Evolutionary conservation across 2,113 vertebrate genomes (phyloP).

Genomic region (Motacilla tschutschensis): DNA sequence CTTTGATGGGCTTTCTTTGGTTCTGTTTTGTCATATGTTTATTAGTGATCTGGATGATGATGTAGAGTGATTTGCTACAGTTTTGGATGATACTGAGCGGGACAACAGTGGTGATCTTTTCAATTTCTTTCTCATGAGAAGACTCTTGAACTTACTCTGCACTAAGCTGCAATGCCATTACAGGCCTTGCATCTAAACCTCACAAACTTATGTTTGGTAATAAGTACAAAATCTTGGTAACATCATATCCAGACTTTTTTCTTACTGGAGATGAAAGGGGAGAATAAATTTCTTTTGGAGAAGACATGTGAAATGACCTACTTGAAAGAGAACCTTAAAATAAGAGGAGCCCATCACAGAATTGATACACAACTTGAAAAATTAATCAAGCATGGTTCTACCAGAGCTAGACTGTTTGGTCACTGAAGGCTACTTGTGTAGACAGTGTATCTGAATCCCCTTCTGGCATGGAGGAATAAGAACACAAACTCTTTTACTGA

Average conservation of each 20-base stretch:
- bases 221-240: neutral
- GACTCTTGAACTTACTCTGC: neutral
- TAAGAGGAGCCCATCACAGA: fast-evolving
- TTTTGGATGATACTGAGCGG: neutral
- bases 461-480: neutral
- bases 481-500: neutral
- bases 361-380: neutral
- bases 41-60: neutral
- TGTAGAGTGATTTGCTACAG: neutral
- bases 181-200: neutral
- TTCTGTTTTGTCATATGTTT: neutral
- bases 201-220: neutral
- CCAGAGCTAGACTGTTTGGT: neutral
- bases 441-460: neutral
- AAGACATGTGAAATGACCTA: neutral
- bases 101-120: neutral
- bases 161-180: neutral
- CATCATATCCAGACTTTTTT: neutral
- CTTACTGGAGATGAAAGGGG: neutral
- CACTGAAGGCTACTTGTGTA: neutral
- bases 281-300: neutral
- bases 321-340: neutral
- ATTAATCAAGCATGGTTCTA: neutral
- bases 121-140: neutral
- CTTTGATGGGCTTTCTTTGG: neutral